phyloP scores from a whole-genome alignment of 2,888 invertebrate species.

The Nasonia oneida region DNA sequence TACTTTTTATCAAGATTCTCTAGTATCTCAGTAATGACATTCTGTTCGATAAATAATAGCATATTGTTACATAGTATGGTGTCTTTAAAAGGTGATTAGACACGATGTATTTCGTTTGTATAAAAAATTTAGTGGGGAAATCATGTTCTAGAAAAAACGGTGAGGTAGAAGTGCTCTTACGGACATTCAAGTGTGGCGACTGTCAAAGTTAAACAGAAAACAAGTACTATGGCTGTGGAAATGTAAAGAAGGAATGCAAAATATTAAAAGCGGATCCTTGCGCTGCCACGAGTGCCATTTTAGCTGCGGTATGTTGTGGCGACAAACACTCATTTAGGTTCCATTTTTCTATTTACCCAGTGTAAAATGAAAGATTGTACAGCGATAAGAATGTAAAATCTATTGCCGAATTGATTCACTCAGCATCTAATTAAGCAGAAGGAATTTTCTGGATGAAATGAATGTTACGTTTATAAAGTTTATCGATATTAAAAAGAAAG shows the following conservation, averaged over 20 bases:
- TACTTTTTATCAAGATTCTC: conserved; percentile 16
- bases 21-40: conserved; percentile 2
- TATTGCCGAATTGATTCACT: background rate
- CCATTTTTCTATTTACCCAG: conserved; percentile 12
- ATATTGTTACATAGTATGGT: background rate
- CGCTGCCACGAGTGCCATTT: conserved; percentile 62
- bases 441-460: background rate
- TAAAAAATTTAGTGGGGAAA: conserved; percentile 14
- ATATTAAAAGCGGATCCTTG: conserved; percentile 42
- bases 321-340: conserved; percentile 45
- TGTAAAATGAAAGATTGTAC: conserved; percentile 25
- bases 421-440: background rate
- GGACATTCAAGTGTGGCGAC: conserved; percentile 7
- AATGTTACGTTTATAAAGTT: background rate
- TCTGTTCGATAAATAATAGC: conserved; percentile 11
- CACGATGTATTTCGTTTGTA: background rate
- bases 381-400: conserved; percentile 15
- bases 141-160: conserved; percentile 17
- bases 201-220: conserved; percentile 34
- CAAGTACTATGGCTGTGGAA: conserved; percentile 62
- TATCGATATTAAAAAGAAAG: background rate
- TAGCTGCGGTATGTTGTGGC: conserved; percentile 46
- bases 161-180: conserved; percentile 31
- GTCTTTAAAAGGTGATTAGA: background rate
- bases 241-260: conserved; percentile 46